Base-by-base conservation (phyloP, 2,113 vertebrate species). In the Antidorcas marsupialis region DNA sequence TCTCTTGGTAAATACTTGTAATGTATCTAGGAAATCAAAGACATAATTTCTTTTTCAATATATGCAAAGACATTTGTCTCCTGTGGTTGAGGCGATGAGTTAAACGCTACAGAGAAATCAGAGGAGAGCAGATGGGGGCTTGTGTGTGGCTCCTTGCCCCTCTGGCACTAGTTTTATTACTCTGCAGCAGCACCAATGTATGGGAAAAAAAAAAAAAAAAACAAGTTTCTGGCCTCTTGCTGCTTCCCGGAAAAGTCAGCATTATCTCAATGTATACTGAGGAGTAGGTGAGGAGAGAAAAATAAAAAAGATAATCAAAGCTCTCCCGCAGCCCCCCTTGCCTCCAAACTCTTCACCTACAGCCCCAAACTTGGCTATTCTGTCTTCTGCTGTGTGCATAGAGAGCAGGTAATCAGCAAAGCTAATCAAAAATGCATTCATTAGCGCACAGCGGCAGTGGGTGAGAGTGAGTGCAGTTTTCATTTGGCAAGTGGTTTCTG, bases 381-480 rank as follows among this genome's bases (percentile, higher is more conserved):
- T 97, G 30, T 92, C 94, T 89, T 97, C 76, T 83, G 89, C 79
- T 97, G 81, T 86, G 47, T 88, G 82, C 90, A 82, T 10, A 92
- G 67, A 94, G 94, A 98, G 67, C 94, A 97, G 96, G 92, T 98
- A 96, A 98, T 98, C 96, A 98, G 92, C 87, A 97, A 94, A 97
- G 92, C 94, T 98, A 97, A 98, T 97, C 43, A 98, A 97, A 98
- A 96, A 97, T 96, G 87, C 94, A 97, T 98, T 98, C 96, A 94
- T 98, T 97, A 95, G 36, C 2, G 33, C 95, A 97, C 55, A 98
- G 87, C 60, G 0, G 91, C 94, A 88, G 95, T 97, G 90, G 85
- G 87, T 92, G 67, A 98, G 87, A 96, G 81, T 7, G 7, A 96
- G 81, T 89, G 95, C 93, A 86, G 97, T 60, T 97, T 96, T 95